Evolutionary conservation across 2,888 invertebrate species (phyloP).

Genomic region (Cenopis cana): DNA sequence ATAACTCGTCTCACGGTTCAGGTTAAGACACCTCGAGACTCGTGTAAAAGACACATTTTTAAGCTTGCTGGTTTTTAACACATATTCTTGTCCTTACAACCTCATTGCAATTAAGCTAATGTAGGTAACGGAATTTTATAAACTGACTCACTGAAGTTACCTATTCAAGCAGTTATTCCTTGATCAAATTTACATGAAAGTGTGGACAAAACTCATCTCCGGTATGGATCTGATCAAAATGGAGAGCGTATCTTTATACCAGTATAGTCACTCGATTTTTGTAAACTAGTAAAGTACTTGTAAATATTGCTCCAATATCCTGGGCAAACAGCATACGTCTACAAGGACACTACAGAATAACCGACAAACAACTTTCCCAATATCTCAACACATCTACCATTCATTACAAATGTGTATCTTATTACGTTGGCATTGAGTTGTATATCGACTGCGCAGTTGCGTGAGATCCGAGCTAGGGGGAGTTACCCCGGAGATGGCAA

Average conservation of each 20-base stretch:
- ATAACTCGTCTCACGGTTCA: too few relatives aligned
- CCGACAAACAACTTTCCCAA: not conserved
- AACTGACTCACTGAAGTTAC: too few relatives aligned
- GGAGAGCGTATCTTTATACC: slow-evolving; percentile 55
- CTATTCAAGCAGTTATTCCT: not conserved
- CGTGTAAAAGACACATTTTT: too few relatives aligned
- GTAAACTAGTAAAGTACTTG: not conserved
- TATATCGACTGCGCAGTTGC: slow-evolving; percentile 10
- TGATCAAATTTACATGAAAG: not conserved
- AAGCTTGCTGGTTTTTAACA: too few relatives aligned
- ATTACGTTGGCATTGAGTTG: not conserved
- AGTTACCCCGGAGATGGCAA: slow-evolving; percentile 21
- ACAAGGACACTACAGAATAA: slow-evolving; percentile 22
- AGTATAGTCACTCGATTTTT: not conserved
- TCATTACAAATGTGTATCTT: not conserved
- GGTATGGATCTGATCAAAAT: too few relatives aligned
- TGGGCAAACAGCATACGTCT: slow-evolving; percentile 19
- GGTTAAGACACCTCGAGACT: too few relatives aligned
- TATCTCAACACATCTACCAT: not conserved
- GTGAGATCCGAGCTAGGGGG: slow-evolving; percentile 5
- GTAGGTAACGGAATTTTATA: too few relatives aligned
- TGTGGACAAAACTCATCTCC: too few relatives aligned
- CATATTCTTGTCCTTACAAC: too few relatives aligned
- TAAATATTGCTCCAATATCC: slow-evolving; percentile 24
- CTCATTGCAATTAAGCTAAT: too few relatives aligned